Conservation (phyloP, 2,797 vertebrate genomes). For the Neostethus bicornis region DNA sequence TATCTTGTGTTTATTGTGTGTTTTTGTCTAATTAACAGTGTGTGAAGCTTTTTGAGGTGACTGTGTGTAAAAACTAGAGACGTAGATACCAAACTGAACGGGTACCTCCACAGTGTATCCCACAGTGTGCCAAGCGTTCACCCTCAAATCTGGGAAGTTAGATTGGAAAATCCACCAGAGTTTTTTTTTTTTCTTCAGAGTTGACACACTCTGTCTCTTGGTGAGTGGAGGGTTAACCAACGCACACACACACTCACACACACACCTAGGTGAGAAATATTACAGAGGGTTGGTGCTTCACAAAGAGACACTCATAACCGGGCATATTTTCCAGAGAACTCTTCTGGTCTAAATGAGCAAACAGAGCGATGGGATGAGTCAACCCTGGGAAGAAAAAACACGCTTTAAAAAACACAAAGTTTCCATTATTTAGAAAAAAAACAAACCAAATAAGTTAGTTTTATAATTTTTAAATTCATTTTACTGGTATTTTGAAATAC, state of each 20-base stretch:
- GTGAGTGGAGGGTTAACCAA: conserved; percentile 73
- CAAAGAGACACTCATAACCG: conserved; percentile 85
- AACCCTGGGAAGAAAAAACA: conserved; percentile 68
- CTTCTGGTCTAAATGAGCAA: conserved; percentile 78
- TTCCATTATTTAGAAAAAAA: conserved; percentile 35
- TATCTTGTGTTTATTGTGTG: too few species aligned
- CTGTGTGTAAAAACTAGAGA: too few species aligned
- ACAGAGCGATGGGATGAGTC: conserved; percentile 77
- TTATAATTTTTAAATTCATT: background rate
- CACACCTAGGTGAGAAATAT: conserved; percentile 86
- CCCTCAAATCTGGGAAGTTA: conserved; percentile 51
- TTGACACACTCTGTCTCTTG: conserved; percentile 2
- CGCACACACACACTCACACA: conserved; percentile 73
- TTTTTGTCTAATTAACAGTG: too few species aligned
- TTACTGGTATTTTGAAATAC: too few species aligned
- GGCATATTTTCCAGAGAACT: conserved; percentile 85
- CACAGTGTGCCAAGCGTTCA: conserved; percentile 60
- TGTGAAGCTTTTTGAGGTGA: too few species aligned
- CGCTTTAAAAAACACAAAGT: conserved; percentile 13
- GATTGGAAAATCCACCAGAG: conserved; percentile 44
- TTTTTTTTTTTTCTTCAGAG: conserved; percentile 28
- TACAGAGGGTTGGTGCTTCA: conserved; percentile 85
- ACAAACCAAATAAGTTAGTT: background rate
- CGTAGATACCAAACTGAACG: conserved; percentile 11
- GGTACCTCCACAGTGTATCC: conserved; percentile 11